Conservation (phyloP, 92 coral and sea anemone species). For the Zoanthus gigantus region DNA sequence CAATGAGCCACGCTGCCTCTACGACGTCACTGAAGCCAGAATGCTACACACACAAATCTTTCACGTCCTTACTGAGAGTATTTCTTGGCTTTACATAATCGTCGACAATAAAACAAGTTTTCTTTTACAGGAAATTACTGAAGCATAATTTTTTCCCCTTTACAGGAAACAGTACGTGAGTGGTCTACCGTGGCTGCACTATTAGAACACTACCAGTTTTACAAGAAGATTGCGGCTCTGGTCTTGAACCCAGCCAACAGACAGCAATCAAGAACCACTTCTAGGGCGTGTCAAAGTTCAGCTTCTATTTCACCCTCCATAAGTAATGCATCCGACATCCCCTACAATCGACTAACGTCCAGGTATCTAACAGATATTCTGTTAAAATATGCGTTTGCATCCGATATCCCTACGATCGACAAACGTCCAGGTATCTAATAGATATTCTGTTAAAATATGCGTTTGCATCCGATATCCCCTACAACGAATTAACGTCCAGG, state of each 20-base stretch:
- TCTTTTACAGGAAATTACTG: too few relatives aligned
- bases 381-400: not conserved
- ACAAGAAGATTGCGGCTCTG: conserved; percentile 70
- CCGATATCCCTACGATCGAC: too few relatives aligned
- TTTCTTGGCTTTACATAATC: too few relatives aligned
- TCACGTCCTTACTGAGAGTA: too few relatives aligned
- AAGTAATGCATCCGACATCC: conserved; percentile 80
- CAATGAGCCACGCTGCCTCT: too few relatives aligned
- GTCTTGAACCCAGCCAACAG: conserved; percentile 62
- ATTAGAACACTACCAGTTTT: conserved; percentile 87
- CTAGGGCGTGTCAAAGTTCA: conserved; percentile 90
- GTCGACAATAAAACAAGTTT: too few relatives aligned
- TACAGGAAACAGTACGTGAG: conserved; percentile 67
- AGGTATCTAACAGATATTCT: not conserved
- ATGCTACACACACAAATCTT: too few relatives aligned
- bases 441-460: too few relatives aligned
- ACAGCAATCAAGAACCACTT: conserved; percentile 68
- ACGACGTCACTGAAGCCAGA: too few relatives aligned
- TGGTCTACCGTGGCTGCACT: conserved; percentile 69
- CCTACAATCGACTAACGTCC: conserved; percentile 84
- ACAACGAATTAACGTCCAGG: too few relatives aligned
- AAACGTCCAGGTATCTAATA: too few relatives aligned
- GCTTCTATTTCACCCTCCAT: conserved; percentile 79
- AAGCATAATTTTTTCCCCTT: not conserved
- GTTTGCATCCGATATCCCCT: too few relatives aligned